Percentiles rank a stretch among this genome's conserved stretches.
phyloP scores from a whole-genome alignment of 92 coral and sea anemone genomes.

The Epizoanthus ramosus region DNA sequence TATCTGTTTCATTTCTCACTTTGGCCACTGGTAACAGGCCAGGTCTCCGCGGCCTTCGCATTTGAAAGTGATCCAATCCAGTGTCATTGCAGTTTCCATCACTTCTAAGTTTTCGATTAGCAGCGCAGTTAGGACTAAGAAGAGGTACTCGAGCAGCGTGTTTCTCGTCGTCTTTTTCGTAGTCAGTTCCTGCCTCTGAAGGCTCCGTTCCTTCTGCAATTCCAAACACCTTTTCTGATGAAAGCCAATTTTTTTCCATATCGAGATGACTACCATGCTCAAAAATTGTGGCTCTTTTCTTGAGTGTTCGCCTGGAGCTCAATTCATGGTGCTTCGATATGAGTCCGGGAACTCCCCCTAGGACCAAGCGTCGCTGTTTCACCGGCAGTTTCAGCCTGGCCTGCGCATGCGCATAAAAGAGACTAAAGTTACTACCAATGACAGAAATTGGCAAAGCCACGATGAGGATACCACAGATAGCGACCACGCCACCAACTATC shows the following conservation, averaged over 20 bases:
- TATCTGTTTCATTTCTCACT: background rate
- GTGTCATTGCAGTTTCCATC: conserved; percentile 19
- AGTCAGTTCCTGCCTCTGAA: conserved; percentile 32
- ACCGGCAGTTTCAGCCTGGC: conserved; percentile 95
- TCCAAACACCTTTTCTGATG: conserved; percentile 30
- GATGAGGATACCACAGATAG: conserved; percentile 92
- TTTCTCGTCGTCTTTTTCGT: conserved; percentile 6
- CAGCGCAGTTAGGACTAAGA: conserved; percentile 21
- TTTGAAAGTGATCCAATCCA: conserved; percentile 5
- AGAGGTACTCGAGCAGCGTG: conserved; percentile 7
- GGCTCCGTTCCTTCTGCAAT: conserved; percentile 20
- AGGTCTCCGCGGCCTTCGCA: conserved; percentile 22
- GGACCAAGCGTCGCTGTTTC: conserved; percentile 82
- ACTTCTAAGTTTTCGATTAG: conserved; percentile 28
- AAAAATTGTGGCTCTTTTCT: conserved; percentile 46
- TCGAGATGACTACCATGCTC: conserved; percentile 36
- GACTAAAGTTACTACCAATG: conserved; percentile 88
- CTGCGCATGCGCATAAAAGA: conserved; percentile 96
- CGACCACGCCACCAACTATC: conserved; percentile 92
- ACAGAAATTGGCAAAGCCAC: conserved; percentile 95
- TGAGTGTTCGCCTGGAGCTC: conserved; percentile 82
- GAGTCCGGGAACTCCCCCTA: conserved; percentile 88
- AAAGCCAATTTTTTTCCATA: conserved; percentile 26
- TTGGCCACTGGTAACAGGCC: background rate
- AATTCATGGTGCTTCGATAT: conserved; percentile 82